phyloP scores from a whole-genome alignment of 2,113 vertebrate species.

The Marmota monax region DNA sequence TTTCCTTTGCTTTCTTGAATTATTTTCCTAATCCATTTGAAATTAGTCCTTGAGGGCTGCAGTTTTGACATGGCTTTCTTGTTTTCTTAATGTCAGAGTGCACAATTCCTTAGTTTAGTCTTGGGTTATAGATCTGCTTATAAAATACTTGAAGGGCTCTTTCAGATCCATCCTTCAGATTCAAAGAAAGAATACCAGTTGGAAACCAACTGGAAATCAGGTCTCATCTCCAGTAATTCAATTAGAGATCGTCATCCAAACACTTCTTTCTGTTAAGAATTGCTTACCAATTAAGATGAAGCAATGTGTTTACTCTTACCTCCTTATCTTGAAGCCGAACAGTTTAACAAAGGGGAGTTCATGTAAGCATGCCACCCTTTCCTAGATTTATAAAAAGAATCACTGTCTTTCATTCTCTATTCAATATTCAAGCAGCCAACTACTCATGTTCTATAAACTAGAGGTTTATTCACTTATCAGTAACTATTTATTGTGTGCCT shows the following conservation, averaged over 20 bases:
- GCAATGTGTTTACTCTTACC: neutral
- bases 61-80: neutral
- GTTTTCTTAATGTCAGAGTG: neutral
- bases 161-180: conserved; percentile 7
- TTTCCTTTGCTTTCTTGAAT: conserved; percentile 33
- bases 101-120: neutral
- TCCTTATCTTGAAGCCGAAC: neutral
- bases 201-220: neutral
- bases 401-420: neutral
- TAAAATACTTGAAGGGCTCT: neutral
- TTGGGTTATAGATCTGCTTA: neutral
- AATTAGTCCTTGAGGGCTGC: neutral
- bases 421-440: neutral
- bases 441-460: neutral
- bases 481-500: neutral
- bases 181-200: neutral
- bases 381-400: neutral
- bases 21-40: neutral
- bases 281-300: neutral
- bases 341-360: neutral
- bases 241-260: neutral
- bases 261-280: neutral
- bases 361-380: neutral
- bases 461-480: neutral
- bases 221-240: neutral